Evolutionary conservation across 2,797 vertebrate species (phyloP).

Genomic region (Crenichthys baileyi): DNA sequence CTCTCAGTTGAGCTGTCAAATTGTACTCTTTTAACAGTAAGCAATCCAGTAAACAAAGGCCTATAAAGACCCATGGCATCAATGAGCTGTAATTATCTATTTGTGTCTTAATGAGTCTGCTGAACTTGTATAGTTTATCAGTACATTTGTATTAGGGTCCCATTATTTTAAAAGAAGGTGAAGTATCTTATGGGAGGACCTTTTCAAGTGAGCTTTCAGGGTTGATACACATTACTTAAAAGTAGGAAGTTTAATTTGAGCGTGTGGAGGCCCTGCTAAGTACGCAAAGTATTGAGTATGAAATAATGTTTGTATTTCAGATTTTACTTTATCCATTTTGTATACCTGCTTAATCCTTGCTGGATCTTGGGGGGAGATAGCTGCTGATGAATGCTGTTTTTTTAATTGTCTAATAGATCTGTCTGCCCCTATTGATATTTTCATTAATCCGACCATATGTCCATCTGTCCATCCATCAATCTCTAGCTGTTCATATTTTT

Average conservation of each 20-base stretch:
- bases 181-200: background rate
- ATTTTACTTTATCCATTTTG: no score
- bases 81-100: slow-evolving; percentile 3
- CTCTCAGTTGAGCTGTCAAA: background rate
- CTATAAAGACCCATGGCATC: background rate
- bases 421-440: background rate
- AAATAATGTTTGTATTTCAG: no score
- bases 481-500: background rate
- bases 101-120: background rate
- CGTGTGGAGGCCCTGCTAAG: background rate
- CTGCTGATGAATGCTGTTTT: background rate
- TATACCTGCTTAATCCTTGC: no score
- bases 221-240: background rate
- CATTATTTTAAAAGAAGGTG: background rate
- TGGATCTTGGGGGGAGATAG: no score
- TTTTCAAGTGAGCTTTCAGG: background rate
- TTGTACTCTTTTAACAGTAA: background rate
- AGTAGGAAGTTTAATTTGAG: background rate
- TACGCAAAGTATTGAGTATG: background rate
- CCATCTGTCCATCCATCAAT: background rate
- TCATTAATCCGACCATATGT: background rate
- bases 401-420: background rate
- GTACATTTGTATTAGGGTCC: background rate
- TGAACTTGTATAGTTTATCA: slow-evolving; percentile 1
- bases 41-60: background rate